These are phyloP conservation scores for Onthophagus sagittarius DNA, from an alignment of 2,888 invertebrate genomes.

Conservation along the genomic window DNA sequence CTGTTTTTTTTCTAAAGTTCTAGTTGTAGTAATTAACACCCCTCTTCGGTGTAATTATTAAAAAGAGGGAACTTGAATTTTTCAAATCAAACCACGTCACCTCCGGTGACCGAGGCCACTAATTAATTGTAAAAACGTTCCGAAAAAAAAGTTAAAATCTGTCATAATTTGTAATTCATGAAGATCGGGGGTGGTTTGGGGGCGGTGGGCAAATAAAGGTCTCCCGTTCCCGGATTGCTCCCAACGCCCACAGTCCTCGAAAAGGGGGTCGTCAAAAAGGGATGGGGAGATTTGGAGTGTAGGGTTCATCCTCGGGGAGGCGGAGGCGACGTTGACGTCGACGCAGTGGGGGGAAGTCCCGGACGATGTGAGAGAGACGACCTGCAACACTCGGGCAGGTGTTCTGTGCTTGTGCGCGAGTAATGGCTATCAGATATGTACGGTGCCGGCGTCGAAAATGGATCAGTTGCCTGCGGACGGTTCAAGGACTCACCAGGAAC, in stretches of 20 bases:
- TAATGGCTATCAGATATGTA: slow-evolving; percentile 46
- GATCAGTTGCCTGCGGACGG: slow-evolving; percentile 39
- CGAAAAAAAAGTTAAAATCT: not conserved
- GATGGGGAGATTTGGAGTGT: not conserved
- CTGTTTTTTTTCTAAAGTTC: too few species aligned
- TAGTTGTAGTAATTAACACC: too few species aligned
- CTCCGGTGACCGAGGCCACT: not conserved
- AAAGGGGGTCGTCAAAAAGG: slow-evolving; percentile 9
- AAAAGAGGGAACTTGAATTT: not conserved
- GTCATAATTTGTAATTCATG: slow-evolving; percentile 17
- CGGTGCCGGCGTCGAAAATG: slow-evolving; percentile 41
- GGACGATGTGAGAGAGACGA: slow-evolving; percentile 25
- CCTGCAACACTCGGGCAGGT: slow-evolving; percentile 34
- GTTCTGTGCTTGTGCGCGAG: slow-evolving; percentile 47
- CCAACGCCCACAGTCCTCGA: slow-evolving; percentile 5
- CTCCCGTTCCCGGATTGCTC: slow-evolving; percentile 4
- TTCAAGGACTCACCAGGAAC: slow-evolving; percentile 22
- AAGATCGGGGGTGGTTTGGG: slow-evolving; percentile 1
- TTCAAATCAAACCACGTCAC: not conserved
- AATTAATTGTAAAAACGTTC: not conserved
- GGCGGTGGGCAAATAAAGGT: slow-evolving; percentile 16
- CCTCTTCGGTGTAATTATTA: too few species aligned
- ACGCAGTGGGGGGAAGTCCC: slow-evolving; percentile 12
- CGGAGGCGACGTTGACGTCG: not conserved
- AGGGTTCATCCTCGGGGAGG: not conserved